Conservation (phyloP, 2,888 invertebrate species). For the Clusia tigrina region DNA sequence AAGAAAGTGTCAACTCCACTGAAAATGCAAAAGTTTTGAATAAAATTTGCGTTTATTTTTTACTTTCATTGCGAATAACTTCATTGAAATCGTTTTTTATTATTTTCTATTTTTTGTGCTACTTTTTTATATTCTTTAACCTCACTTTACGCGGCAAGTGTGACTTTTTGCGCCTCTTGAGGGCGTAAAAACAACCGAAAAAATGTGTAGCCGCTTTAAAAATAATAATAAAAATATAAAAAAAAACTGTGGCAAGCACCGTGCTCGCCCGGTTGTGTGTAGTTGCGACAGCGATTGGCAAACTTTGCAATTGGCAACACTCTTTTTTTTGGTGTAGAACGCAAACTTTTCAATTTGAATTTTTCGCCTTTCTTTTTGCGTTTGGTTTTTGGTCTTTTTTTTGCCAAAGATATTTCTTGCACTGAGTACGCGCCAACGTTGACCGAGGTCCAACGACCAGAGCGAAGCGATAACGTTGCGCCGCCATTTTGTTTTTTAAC, state of each 20-base stretch:
- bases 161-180: slow-evolving; percentile 20
- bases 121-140: no score
- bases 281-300: not conserved
- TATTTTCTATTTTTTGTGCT: no score
- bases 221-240: not conserved
- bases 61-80: slow-evolving; percentile 24
- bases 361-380: not conserved
- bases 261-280: no score
- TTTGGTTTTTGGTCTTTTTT: no score
- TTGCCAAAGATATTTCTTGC: not conserved
- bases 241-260: not conserved
- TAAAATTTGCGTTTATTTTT: slow-evolving; percentile 19
- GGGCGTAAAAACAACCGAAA: slow-evolving; percentile 1
- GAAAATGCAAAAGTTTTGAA: slow-evolving; percentile 21
- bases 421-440: not conserved
- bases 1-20: not conserved
- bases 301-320: slow-evolving; percentile 20
- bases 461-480: slow-evolving; percentile 12
- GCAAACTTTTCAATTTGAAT: slow-evolving; percentile 4
- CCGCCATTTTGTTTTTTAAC: not conserved
- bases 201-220: not conserved
- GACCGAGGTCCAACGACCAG: no score
- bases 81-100: slow-evolving; percentile 19
- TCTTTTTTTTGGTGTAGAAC: slow-evolving; percentile 1
- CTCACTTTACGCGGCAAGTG: slow-evolving; percentile 11